A percentile compares a stretch with the other conserved stretches of the same genome.
These are phyloP conservation scores for Condylura cristata DNA, from an alignment of 2,113 vertebrate species.

Conservation along the genomic window DNA sequence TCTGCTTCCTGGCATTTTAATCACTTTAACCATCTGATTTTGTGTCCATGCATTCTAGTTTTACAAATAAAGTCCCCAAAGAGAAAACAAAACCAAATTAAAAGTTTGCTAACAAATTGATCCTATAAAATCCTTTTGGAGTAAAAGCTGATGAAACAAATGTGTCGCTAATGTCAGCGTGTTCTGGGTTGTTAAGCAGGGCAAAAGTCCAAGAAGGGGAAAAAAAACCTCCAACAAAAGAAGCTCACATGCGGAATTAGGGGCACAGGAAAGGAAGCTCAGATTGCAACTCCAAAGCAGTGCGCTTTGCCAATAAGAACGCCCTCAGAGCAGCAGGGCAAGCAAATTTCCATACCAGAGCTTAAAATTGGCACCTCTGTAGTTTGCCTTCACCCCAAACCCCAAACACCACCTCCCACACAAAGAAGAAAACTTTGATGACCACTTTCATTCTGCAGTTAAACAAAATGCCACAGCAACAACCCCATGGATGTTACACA, in stretches of 20 bases:
- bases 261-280: not conserved
- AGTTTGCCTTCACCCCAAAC: not conserved
- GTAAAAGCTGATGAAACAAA: conserved; percentile 53
- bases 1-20: conserved; percentile 31
- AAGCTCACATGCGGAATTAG: not conserved
- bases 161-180: not conserved
- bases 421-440: not conserved
- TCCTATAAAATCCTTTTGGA: conserved; percentile 48
- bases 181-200: conserved; percentile 34
- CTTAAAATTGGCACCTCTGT: not conserved
- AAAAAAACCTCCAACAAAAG: conserved; percentile 13
- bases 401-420: not conserved
- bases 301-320: not conserved
- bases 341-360: not conserved
- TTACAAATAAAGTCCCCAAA: conserved; percentile 63
- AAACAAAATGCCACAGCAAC: not conserved
- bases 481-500: not conserved
- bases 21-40: conserved; percentile 42
- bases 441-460: not conserved
- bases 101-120: conserved; percentile 62
- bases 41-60: not conserved
- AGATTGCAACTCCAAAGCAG: not conserved
- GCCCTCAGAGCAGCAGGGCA: not conserved
- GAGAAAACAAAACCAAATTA: conserved; percentile 69
- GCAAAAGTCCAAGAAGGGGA: conserved; percentile 52